A percentile compares a stretch with the other conserved stretches of the same genome.
Evolutionary conservation across 2,888 invertebrate genomes (phyloP).

Genomic region (Philaethria dido): DNA sequence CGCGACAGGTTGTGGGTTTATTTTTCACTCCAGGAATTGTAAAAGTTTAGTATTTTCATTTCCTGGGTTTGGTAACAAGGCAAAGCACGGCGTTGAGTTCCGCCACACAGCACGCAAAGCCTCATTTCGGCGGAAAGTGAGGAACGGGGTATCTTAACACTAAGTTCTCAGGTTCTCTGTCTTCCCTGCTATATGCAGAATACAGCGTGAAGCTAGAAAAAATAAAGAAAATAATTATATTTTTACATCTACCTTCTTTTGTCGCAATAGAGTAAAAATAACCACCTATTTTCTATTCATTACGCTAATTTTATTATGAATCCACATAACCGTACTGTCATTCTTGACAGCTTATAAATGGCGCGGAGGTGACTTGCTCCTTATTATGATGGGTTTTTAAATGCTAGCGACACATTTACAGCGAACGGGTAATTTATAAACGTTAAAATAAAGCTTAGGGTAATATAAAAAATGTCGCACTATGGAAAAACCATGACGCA

Average conservation of each 20-base stretch:
- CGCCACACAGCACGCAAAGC: no score
- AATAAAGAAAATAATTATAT: no score
- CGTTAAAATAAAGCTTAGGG: conserved; percentile 35
- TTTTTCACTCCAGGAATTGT: no score
- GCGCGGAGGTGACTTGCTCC: conserved; percentile 72
- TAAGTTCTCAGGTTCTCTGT: no score
- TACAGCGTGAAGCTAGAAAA: no score
- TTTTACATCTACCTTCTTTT: neutral
- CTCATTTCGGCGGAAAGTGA: no score
- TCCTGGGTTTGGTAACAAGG: no score
- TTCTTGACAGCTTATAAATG: conserved; percentile 73
- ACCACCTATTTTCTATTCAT: conserved; percentile 55
- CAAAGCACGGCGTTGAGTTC: no score
- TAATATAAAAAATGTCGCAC: conserved; percentile 25
- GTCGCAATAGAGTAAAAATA: neutral
- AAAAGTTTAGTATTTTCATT: no score
- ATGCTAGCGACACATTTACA: conserved; percentile 55
- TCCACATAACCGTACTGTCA: conserved; percentile 72
- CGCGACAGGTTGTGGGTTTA: no score
- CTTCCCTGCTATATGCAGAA: no score
- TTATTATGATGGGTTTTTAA: conserved; percentile 76
- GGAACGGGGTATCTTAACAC: no score
- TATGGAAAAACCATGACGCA: neutral
- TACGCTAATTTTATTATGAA: conserved; percentile 74
- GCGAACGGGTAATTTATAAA: conserved; percentile 49